Base-by-base conservation (phyloP, 2,888 invertebrate genomes). In the Anorthoa munda region DNA sequence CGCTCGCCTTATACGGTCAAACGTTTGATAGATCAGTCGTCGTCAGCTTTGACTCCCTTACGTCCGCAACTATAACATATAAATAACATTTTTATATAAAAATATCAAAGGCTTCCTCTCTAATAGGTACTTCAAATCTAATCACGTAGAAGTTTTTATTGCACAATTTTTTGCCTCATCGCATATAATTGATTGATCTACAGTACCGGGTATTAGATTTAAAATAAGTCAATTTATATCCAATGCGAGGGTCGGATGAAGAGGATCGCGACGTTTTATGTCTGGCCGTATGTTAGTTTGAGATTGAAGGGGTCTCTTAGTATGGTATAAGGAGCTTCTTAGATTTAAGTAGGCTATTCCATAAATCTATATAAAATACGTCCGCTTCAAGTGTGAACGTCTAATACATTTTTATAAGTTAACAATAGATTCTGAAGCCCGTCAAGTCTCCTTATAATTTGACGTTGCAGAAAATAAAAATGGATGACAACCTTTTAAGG, bases 1-100 rank as follows among this genome's bases (percentile, higher is more conserved):
- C 94, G 91, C 82, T 76, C 74, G 75, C 95, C 94, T 79, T 94
- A 89, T 93, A 91, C 67, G 93, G 93, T 26, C 66, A 67, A 71
- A 75, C 81, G 86, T 91, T 92, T 94, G 93, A 94, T 92, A 87
- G 77, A 86, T 86, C 85, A 77, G 84, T 85, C 84, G 84, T 83
- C 89, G 82, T 86, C 86, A 80, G 77, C 86, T 85, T 80, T 82
- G 83, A 87, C 80, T 82, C 76, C 68, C 74, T 82, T 77, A 77
- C 77, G 85, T 86, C 84, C 79, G 74, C 75, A 79, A 79, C 77
- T 84, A 82, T 85, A 83, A 86, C 85, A 81, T 82, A 87, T 85
- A 87, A 82, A 87, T 87, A 82, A 83, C 75, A 81, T 81, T 86
- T 85, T 79, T 73, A 74, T 79, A 82, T 73, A 61, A 76, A 78